Base-by-base conservation (phyloP, 2,888 invertebrate genomes). In the Papilio demoleus region DNA sequence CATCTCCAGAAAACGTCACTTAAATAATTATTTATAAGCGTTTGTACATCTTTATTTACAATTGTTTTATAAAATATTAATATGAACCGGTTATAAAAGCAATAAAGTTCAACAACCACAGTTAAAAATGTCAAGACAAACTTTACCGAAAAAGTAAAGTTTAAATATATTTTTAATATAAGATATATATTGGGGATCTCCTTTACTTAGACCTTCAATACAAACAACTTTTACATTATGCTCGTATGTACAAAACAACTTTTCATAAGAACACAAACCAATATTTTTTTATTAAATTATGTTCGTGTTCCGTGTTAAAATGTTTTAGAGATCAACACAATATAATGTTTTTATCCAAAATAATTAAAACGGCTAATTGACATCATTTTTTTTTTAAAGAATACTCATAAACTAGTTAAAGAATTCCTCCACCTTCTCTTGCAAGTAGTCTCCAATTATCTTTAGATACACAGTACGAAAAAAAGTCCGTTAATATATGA, bases 191-290 rank as follows among this genome's bases (percentile, higher is more conserved):
- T 31, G n/a, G 17, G 53, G 14, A 53, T 53, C 53, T 56, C 31
- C n/a, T 12, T 31, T n/a, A 31, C 31, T 31, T 31, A 31, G 27
- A 31, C 31, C 27, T 56, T 56, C n/a, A 56, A 31, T 56, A 4
- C 12, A 53, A 56, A 56, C 53, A 56, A 56, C 53, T 56, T 56
- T 56, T 56, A 56, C 53, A 56, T 31, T 11, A 56, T 24, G 14
- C 6, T 24, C 53, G 6, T 27, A 27, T 14, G n/a, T 53, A 53
- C n/a, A 31, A 31, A 27, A 17, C 31, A 17, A 56, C 31, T 53
- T 31, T 31, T 56, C 31, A 56, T 31, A 31, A 56, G 4, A 31
- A 53, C 27, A 53, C n/a, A 1, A 6, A 27, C 1, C 8, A 53
- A 1, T 5, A n/a, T 56, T 31, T 31, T 31, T 27, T 53, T 31